A percentile compares a stretch with the other conserved stretches of the same genome.
Evolutionary conservation across 1,140 invertebrate genomes (phyloP).

Genomic region (Phymastichus coffea): DNA sequence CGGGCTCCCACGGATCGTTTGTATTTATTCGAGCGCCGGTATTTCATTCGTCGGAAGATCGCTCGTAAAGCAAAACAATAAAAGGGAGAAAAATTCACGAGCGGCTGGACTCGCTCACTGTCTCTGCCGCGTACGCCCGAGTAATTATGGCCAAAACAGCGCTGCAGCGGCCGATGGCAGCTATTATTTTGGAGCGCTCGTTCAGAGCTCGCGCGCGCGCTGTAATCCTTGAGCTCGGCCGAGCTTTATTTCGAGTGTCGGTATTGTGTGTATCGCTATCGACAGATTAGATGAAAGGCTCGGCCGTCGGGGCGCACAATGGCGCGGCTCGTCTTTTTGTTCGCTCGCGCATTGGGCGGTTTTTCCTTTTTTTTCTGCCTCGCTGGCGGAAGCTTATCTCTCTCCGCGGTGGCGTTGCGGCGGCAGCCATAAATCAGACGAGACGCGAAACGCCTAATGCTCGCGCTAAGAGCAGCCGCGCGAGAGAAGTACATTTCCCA

Average conservation of each 20-base stretch:
- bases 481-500: no score
- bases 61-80: not conserved
- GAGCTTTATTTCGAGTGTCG: conserved; percentile 3
- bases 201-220: not conserved
- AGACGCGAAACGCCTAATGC: no score
- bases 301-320: not conserved
- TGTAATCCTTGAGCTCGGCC: conserved; percentile 15
- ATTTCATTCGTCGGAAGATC: conserved; percentile 2
- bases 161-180: conserved; percentile 19
- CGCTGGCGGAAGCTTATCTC: not conserved
- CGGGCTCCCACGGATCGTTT: conserved; percentile 13
- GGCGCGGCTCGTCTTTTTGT: conserved; percentile 9
- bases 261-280: conserved; percentile 4
- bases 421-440: not conserved
- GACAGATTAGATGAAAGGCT: conserved; percentile 22
- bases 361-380: conserved; percentile 19
- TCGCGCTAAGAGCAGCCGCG: no score
- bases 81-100: conserved; percentile 19
- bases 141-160: conserved; percentile 41
- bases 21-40: not conserved
- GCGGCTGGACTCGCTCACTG: conserved; percentile 6
- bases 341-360: conserved; percentile 2
- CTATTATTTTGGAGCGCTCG: conserved; percentile 35
- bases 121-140: conserved; percentile 21
- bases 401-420: not conserved